These are phyloP conservation scores for Pholis gunnellus DNA, from an alignment of 2,113 vertebrate species.

Conservation along the genomic window DNA sequence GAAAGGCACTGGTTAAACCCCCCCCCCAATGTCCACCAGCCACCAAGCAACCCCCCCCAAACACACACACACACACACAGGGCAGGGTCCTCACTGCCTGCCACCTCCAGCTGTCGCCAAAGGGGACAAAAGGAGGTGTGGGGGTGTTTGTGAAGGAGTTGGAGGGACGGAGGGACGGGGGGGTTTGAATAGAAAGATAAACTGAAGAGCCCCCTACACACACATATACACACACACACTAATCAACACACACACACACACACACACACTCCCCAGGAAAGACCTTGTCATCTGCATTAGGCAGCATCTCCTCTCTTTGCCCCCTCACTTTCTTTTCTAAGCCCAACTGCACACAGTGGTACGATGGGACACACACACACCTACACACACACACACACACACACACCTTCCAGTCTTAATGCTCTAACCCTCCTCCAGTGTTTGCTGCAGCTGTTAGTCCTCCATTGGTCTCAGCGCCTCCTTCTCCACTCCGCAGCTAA, in stretches of 20 bases:
- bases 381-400: slow-evolving; percentile 1
- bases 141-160: slow-evolving; percentile 68
- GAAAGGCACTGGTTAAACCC: slow-evolving; percentile 35
- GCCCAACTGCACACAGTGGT: slow-evolving; percentile 15
- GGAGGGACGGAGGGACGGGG: not conserved
- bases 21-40: not conserved
- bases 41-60: slow-evolving; percentile 7
- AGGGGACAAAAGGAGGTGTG: slow-evolving; percentile 80
- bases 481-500: slow-evolving; percentile 39
- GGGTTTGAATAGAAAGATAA: slow-evolving; percentile 80
- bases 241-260: slow-evolving; percentile 9
- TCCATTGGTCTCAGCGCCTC: slow-evolving; percentile 61
- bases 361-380: not conserved
- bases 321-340: slow-evolving; percentile 22
- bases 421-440: slow-evolving; percentile 56
- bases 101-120: slow-evolving; percentile 84
- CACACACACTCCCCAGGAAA: slow-evolving; percentile 42
- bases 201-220: slow-evolving; percentile 70
- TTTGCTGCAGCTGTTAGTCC: slow-evolving; percentile 84
- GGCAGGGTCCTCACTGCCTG: slow-evolving; percentile 64
- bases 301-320: slow-evolving; percentile 70
- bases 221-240: not conserved
- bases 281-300: slow-evolving; percentile 83
- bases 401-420: slow-evolving; percentile 27
- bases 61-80: slow-evolving; percentile 18